A percentile compares a stretch with the other conserved stretches of the same genome.
These are phyloP conservation scores for Julus scanicus DNA, from an alignment of 2,888 invertebrate species.

Conservation along the genomic window DNA sequence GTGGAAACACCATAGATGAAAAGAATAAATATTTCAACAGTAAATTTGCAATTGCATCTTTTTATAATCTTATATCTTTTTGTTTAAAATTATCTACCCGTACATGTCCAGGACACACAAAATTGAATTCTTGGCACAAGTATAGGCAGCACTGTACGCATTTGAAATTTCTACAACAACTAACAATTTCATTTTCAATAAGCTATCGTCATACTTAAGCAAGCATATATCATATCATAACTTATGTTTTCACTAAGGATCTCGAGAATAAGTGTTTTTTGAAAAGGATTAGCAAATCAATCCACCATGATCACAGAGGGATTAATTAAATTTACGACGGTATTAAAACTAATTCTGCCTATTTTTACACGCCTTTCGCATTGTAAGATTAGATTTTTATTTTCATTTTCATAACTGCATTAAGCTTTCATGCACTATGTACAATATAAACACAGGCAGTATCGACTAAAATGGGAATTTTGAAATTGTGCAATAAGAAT, in stretches of 20 bases:
- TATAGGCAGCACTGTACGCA: neutral
- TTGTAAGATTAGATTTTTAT: conserved; percentile 37
- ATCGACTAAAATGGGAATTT: too few species aligned
- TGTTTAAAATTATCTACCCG: too few species aligned
- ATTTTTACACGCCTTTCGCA: neutral
- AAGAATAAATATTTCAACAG: too few species aligned
- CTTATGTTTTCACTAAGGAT: conserved; percentile 18
- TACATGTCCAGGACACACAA: too few species aligned
- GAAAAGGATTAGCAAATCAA: conserved; percentile 41
- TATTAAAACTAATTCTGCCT: conserved; percentile 11
- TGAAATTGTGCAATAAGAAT: neutral
- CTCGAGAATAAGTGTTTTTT: conserved; percentile 37
- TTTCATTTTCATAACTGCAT: neutral
- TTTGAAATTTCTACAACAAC: neutral
- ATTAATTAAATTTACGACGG: conserved; percentile 43
- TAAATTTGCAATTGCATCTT: too few species aligned
- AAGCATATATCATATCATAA: neutral
- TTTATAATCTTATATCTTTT: too few species aligned
- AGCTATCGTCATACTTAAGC: neutral
- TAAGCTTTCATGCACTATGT: neutral
- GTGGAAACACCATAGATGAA: too few species aligned
- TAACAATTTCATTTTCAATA: neutral
- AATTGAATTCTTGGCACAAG: neutral
- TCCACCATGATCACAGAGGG: conserved; percentile 31
- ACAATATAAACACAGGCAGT: too few species aligned